Base-by-base conservation (phyloP, 2,113 vertebrate genomes). In the Corythornis madagascariensis region DNA sequence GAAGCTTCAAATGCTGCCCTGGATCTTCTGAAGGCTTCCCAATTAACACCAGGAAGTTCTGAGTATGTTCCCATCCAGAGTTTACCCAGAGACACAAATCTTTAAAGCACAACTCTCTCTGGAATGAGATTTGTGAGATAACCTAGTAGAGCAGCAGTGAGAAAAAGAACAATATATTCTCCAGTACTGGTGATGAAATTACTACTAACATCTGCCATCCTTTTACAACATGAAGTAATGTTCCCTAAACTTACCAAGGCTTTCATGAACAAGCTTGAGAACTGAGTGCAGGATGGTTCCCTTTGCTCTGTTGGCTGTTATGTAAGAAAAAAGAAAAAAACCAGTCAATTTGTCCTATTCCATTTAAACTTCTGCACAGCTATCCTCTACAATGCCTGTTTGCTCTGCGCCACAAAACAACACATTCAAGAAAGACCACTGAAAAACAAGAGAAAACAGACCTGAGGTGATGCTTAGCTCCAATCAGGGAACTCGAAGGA, bases 101-200 rank as follows among this genome's bases (percentile, higher is more conserved):
- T 87, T 89, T 69, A 45, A 82, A 87, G 20, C 13, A 66, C 55
- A 77, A 24, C 15, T 91, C 82, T 67, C 90, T 60, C 19, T 63
- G 56, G 94, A 86, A 70, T 77, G 89, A 88, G 87, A 43, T 31
- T 48, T 77, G 7, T 56, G 52, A 95, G 67, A 86, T 95, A 95
- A 95, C 77, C 64, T 91, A 16, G n/a, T 77, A 77, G 59, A 89
- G 86, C 43, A 91, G 79, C 47, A 88, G 56, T 74, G 53, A 86
- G 52, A 80, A 88, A 85, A 91, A 85, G 28, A 85, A 40, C 42
- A 91, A 83, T 80, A 38, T 69, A 50, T 50, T 89, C 1, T 0
- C 26, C 72, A 83, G 13, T 42, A 52, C 43, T 80, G 33, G 16
- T 20, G 92, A 83, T 47, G 29, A 16, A 83, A 79, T 79, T 79